phyloP scores from a whole-genome alignment of 2,113 vertebrate species.

The Halcyon senegalensis region DNA sequence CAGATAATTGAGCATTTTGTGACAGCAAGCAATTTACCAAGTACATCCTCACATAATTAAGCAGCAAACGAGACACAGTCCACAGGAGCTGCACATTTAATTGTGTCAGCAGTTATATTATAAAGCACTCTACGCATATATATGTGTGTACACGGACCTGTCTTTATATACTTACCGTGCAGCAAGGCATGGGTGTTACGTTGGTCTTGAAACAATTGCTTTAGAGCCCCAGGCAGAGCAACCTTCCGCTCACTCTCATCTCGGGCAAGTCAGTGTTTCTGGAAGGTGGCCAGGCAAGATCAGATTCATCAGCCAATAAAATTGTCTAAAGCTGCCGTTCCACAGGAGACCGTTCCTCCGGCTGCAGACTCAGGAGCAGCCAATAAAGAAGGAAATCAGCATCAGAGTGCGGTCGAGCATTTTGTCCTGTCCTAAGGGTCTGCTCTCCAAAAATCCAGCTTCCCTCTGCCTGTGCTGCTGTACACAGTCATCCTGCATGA shows the following conservation, averaged over 20 bases:
- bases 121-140: neutral
- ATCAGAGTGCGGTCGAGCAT: neutral
- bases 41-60: slow-evolving; percentile 50
- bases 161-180: slow-evolving; percentile 67
- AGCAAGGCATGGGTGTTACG: slow-evolving; percentile 70
- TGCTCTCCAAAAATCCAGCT: neutral
- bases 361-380: slow-evolving; percentile 56
- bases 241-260: slow-evolving; percentile 59
- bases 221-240: slow-evolving; percentile 54
- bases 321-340: slow-evolving; percentile 63
- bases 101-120: slow-evolving; percentile 17
- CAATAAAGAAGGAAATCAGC: slow-evolving; percentile 54
- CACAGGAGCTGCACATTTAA: slow-evolving; percentile 24
- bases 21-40: slow-evolving; percentile 32
- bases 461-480: neutral
- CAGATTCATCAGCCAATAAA: slow-evolving; percentile 75
- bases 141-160: neutral
- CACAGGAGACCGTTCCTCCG: slow-evolving; percentile 52
- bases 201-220: slow-evolving; percentile 17
- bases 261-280: slow-evolving; percentile 58
- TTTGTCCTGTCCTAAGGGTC: neutral
- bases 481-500: neutral
- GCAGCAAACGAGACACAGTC: neutral
- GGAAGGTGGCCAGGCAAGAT: slow-evolving; percentile 69
- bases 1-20: slow-evolving; percentile 47